Base-by-base conservation (phyloP, 2,797 vertebrate genomes). In the Poecilia velifera region DNA sequence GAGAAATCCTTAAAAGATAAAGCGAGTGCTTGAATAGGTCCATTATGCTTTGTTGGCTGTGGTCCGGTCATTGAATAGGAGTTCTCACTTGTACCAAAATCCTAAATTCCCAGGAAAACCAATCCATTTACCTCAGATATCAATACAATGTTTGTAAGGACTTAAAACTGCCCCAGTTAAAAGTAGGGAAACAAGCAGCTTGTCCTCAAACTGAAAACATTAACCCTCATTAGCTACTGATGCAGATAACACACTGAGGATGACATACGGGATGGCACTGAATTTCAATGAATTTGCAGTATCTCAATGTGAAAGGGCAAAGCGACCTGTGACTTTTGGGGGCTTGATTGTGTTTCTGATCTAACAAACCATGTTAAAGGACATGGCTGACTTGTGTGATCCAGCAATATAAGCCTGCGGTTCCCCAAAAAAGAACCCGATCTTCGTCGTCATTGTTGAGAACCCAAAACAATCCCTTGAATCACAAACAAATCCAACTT, bases 41-140 rank as follows among this genome's bases (percentile, higher is more conserved):
- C 66, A 70, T 70, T 70, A 41, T 70, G 66, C 39, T 2, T 41
- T 6, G 9, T n/a, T 70, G 66, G 66, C 66, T 68, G 64, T 68
- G 36, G 36, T 68, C 36, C 1, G 2, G 22, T 5, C 36, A n/a
- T 25, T 25, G 22, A 70, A 70, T 43, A 66, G 1, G 12, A 41
- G 20, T 70, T 41, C 66, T 70, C 66, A 39, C 10, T 12, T 41
- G 39, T 70, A n/a, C 22, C 31, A 39, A 3, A 28, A 41, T 43
- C 12, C 22, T 70, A 22, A 10, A 22, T 12, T 70, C 10, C 43
- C 10, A 41, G 39, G 9, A 70, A 70, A 70, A 70, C 39, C 8
- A 43, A 70, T 43, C 39, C 22, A 43, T 70, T 70, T 25, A 70
- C 39, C 20, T 43, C 39, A 70, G 22, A 43, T 25, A n/a, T 70